phyloP scores from a whole-genome alignment of 2,113 vertebrate species.

The Pyrgilauda ruficollis region DNA sequence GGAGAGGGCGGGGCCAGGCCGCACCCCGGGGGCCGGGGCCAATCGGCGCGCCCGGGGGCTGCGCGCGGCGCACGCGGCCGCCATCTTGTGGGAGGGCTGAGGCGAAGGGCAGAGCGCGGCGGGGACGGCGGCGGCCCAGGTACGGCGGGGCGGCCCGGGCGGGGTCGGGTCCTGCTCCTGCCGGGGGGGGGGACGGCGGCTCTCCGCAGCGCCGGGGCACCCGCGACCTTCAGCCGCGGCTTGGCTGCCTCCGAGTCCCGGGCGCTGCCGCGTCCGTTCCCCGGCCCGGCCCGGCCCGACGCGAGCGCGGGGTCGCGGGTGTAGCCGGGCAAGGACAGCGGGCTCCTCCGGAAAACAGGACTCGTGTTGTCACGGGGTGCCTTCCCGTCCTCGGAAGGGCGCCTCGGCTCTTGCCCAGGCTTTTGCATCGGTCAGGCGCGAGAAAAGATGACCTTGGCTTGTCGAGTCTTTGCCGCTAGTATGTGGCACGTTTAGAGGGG shows the following conservation, averaged over 20 bases:
- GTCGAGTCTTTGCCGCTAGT: not conserved
- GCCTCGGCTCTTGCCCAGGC: rapidly evolving
- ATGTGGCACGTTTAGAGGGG: rapidly evolving
- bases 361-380: rapidly evolving
- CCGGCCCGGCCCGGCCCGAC: not conserved
- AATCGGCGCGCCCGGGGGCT: not conserved
- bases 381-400: not conserved
- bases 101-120: not conserved
- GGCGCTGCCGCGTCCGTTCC: too few relatives aligned
- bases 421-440: rapidly evolving
- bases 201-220: rapidly evolving
- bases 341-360: rapidly evolving
- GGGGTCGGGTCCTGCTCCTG: too few relatives aligned
- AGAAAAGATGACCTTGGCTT: not conserved
- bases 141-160: rapidly evolving
- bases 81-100: conserved; percentile 29
- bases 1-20: not conserved
- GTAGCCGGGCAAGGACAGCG: not conserved
- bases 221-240: not conserved
- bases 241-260: rapidly evolving
- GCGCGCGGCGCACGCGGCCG: not conserved
- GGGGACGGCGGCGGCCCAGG: not conserved
- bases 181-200: not conserved
- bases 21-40: rapidly evolving
- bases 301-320: not conserved